Base-by-base conservation (phyloP, 2,113 vertebrate genomes). In the Sakesphorus luctuosus region DNA sequence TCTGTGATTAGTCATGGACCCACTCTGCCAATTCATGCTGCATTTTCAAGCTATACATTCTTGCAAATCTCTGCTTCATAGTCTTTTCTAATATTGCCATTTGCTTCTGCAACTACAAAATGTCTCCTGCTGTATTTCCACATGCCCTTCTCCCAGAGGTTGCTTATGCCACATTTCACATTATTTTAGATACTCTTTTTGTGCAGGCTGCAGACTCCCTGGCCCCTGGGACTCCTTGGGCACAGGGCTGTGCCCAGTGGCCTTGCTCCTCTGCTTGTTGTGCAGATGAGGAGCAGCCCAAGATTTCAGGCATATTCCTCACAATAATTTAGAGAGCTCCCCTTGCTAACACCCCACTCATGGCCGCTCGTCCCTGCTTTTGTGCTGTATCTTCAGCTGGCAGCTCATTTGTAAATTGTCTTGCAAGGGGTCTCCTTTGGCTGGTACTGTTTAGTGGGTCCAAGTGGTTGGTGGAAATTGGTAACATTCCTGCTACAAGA, bases 41-140 rank as follows among this genome's bases (percentile, higher is more conserved):
- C 79, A 91, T 92, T 92, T 92, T 90, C 83, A 74, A 74, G 88
- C 83, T 74, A 53, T 13, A 15, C 68, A 74, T 86, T 95, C 90
- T 86, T 16, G 5, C n/a, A n/a, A 44, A 69, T 74, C 56, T 93
- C 72, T 61, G 71, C 55, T 85, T 89, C 52, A 55, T 11, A 43
- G 47, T 28, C 25, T 82, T 66, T 56, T 82, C 49, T 18, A 58
- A 76, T 33, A n/a, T 7, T 28, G 13, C 43, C 2, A 1, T 21
- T 90, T 46, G 61, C 58, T 87, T 90, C 69, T 55, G 36, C n/a
- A n/a, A 25, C 59, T 80, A 49, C 52, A 84, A 69, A 86, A 56
- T 0, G 0, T 59, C 71, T 90, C 65, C 69, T 56, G 43, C 61
- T 77, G 15, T 40, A 75, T 67, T 90, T 83, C 90, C 73, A 84